These are phyloP conservation scores for Drosophila tani DNA, from an alignment of 1,140 invertebrate genomes.

Conservation along the genomic window DNA sequence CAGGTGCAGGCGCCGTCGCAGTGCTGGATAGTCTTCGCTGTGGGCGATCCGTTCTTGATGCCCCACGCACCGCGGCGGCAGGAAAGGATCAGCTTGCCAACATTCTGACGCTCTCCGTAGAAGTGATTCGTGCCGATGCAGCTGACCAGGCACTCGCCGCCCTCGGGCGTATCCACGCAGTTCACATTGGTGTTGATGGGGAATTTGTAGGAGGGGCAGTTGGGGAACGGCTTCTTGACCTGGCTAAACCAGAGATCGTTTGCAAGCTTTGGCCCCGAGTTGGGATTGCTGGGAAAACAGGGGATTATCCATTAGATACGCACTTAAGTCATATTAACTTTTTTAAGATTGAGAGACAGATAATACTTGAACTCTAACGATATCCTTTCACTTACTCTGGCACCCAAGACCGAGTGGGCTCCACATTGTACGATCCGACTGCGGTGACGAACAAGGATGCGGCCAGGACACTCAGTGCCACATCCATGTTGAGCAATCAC, in stretches of 20 bases:
- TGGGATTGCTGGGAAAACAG: conserved; percentile 2
- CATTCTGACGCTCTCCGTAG: conserved; percentile 9
- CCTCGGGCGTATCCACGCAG: conserved; percentile 13
- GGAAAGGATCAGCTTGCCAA: conserved; percentile 11
- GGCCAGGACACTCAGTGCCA: conserved; percentile 3
- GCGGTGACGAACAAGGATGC: conserved; percentile 2
- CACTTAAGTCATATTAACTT: background rate
- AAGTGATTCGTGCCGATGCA: conserved; percentile 20
- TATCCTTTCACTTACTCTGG: conserved; percentile 13
- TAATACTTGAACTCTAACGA: too few species aligned
- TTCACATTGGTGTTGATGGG: conserved; percentile 22
- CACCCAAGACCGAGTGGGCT: conserved; percentile 13
- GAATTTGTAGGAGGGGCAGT: conserved; percentile 19
- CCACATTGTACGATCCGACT: background rate
- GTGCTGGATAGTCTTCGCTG: conserved; percentile 20
- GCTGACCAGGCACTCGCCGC: conserved; percentile 22
- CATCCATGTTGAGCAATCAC: conserved; percentile 1
- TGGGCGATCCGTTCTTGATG: conserved; percentile 17
- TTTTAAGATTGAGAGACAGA: background rate
- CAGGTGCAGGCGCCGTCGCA: conserved; percentile 22
- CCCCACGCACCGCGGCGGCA: conserved; percentile 18
- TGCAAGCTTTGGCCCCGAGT: background rate
- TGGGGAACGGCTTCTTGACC: conserved; percentile 13
- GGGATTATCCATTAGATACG: background rate
- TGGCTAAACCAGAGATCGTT: conserved; percentile 24